Conservation (phyloP, 2,797 vertebrate genomes). For the Mus minutoides region DNA sequence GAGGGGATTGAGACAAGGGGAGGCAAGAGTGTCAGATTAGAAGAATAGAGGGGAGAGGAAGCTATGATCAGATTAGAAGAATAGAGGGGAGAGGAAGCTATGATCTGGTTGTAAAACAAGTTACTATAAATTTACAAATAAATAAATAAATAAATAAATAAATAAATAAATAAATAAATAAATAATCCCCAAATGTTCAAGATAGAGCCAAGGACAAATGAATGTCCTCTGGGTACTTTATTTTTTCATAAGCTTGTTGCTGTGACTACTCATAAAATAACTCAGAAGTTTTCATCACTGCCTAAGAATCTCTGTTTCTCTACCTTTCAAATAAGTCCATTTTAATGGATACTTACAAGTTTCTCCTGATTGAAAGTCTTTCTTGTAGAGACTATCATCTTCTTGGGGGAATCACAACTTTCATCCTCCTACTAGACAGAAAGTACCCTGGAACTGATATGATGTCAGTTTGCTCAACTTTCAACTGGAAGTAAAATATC, state of each 20-base stretch:
- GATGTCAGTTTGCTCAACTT: not conserved
- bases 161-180: no score
- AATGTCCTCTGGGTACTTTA: not conserved
- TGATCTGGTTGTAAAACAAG: not conserved
- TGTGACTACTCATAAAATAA: constrained; percentile 19
- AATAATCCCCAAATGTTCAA: not conserved
- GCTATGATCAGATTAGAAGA: not conserved
- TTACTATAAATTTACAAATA: not conserved
- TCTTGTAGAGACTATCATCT: constrained; percentile 7
- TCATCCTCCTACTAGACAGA: not conserved
- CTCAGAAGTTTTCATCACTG: constrained; percentile 37
- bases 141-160: no score
- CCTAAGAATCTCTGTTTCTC: not conserved
- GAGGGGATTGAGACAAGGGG: not conserved
- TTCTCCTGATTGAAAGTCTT: constrained; percentile 25
- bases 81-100: not conserved
- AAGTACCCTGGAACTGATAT: not conserved
- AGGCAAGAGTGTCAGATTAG: not conserved
- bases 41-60: not conserved
- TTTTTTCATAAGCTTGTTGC: constrained; percentile 55
- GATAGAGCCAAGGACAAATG: not conserved
- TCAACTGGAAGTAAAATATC: not conserved
- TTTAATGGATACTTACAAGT: not conserved
- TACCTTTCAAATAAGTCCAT: constrained; percentile 50
- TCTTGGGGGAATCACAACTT: not conserved